A percentile compares a stretch with the other conserved stretches of the same genome.
Evolutionary conservation across 2,797 vertebrate species (phyloP).

Genomic region (Tragopan temminckii): DNA sequence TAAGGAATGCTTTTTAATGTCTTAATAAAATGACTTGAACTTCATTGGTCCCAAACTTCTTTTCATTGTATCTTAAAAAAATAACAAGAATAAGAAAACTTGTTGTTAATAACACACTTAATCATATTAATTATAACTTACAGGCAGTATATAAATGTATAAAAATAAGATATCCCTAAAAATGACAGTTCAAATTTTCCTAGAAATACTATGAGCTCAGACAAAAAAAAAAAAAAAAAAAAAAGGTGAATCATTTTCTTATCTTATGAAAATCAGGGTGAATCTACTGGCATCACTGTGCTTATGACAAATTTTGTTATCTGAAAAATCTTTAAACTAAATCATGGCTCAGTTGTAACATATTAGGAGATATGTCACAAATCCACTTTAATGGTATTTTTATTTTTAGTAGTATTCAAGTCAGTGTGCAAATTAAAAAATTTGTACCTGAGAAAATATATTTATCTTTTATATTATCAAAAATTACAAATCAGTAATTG

Average conservation of each 20-base stretch:
- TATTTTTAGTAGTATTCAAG: neutral
- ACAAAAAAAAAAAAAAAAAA: neutral
- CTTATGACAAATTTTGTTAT: neutral
- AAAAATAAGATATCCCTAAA: neutral
- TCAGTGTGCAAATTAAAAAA: neutral
- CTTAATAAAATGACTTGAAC: neutral
- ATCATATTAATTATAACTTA: too few relatives aligned
- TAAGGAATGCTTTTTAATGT: neutral
- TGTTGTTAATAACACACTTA: too few relatives aligned
- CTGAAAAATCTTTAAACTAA: neutral
- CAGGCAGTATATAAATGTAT: neutral
- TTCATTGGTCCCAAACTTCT: neutral
- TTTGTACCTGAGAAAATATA: neutral
- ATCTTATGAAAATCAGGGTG: neutral
- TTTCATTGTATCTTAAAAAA: neutral
- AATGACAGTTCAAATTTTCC: neutral
- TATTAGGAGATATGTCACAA: neutral
- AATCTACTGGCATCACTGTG: neutral
- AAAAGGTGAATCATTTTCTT: neutral
- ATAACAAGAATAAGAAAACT: neutral
- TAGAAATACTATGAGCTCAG: neutral
- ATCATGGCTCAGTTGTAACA: rapidly evolving
- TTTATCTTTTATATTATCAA: neutral
- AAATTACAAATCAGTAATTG: neutral
- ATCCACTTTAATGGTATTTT: neutral